Percentiles rank a stretch among this genome's conserved stretches.
Evolutionary conservation across 1,140 invertebrate genomes (phyloP).

Genomic region (Leguminivora glycinivorella): DNA sequence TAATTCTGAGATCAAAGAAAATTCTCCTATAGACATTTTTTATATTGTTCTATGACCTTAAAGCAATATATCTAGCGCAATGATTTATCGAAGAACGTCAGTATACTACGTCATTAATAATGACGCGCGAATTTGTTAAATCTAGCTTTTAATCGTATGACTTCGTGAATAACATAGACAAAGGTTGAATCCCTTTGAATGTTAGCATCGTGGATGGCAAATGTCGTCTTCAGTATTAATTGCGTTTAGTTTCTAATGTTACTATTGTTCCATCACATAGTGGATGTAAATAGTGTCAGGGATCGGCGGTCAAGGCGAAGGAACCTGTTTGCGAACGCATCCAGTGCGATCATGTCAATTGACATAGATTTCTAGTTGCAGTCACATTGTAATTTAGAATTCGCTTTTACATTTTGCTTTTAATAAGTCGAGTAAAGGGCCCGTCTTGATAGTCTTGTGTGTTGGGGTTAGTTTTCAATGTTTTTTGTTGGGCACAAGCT

Average conservation of each 20-base stretch:
- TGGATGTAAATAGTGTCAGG: slow-evolving; percentile 7
- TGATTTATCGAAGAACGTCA: not conserved
- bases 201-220: not conserved
- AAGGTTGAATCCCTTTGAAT: slow-evolving; percentile 9
- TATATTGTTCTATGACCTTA: slow-evolving; percentile 1
- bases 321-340: not conserved
- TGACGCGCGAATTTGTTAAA: too few species aligned
- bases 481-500: too few species aligned
- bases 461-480: too few species aligned
- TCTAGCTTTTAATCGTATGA: too few species aligned
- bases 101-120: too few species aligned
- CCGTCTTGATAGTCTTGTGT: too few species aligned
- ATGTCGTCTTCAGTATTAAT: slow-evolving; percentile 28
- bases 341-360: not conserved
- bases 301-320: slow-evolving; percentile 5
- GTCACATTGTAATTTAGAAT: not conserved
- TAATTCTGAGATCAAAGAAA: slow-evolving; percentile 12
- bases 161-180: too few species aligned
- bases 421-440: not conserved
- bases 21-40: not conserved
- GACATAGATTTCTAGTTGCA: not conserved
- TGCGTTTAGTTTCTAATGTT: slow-evolving; percentile 26
- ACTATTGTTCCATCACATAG: slow-evolving; percentile 13
- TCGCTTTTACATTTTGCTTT: not conserved
- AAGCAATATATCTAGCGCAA: not conserved